Percentiles rank a stretch among this genome's conserved stretches.
These are phyloP conservation scores for Cantharis rustica DNA, from an alignment of 2,888 invertebrate species.

Conservation along the genomic window DNA sequence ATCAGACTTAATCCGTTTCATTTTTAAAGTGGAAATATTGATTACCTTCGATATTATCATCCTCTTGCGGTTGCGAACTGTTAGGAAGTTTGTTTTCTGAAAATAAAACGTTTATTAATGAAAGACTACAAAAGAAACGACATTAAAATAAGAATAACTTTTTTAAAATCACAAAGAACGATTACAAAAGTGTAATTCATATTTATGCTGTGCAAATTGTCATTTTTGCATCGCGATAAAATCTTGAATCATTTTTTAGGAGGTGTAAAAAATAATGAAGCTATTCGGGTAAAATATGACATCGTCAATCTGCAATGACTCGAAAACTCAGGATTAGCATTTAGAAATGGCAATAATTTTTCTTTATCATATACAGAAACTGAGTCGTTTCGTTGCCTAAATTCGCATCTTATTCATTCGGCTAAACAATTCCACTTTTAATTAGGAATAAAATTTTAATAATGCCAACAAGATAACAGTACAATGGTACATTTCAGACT, in stretches of 20 bases:
- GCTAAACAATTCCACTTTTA: constrained; percentile 16
- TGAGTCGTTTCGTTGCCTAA: constrained; percentile 5
- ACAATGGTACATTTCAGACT: constrained; percentile 10
- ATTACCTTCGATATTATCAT: constrained; percentile 2
- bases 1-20: not conserved
- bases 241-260: constrained; percentile 22
- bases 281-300: constrained; percentile 21
- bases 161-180: not conserved
- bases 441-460: constrained; percentile 20
- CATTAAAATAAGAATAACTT: constrained; percentile 5
- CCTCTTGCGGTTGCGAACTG: not conserved
- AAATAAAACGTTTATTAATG: constrained; percentile 5
- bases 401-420: constrained; percentile 10
- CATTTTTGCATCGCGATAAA: constrained; percentile 13
- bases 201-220: constrained; percentile 4
- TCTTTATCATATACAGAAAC: constrained; percentile 17
- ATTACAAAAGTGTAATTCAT: not conserved
- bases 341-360: constrained; percentile 20
- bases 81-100: constrained; percentile 10
- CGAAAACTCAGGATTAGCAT: constrained; percentile 22
- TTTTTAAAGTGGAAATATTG: not conserved
- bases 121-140: not conserved
- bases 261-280: constrained; percentile 25
- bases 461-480: constrained; percentile 14
- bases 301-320: constrained; percentile 21